Base-by-base conservation (phyloP, 2,113 vertebrate species). In the Bos taurus region DNA sequence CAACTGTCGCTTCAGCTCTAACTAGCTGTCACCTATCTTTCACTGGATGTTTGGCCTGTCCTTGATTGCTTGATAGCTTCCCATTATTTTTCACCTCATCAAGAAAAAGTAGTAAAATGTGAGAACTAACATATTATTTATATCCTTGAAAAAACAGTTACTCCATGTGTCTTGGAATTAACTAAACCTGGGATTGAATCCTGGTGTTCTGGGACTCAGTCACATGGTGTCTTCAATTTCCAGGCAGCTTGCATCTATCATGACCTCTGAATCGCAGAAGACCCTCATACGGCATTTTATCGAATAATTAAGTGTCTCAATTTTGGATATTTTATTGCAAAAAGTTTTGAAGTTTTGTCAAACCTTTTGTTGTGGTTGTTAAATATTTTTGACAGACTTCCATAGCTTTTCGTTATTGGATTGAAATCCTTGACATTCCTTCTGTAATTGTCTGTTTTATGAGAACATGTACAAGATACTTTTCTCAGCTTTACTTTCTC, bases 401-500 rank as follows among this genome's bases (percentile, higher is more conserved):
- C 43, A 91, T 92, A 36, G 77, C 71, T 52, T 92, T 90, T 46
- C 36, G 16, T 91, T 91, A 91, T 17, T 93, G 60, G 43, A 28
- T 43, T 82, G 57, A 93, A 95, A 94, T 95, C 28, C 26, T 60
- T 87, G 62, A 84, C 25, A 83, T 17, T 57, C 74, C 59, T 4
- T 95, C 48, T 43, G 26, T 77, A 90, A 91, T 91, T 91, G 85
- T 88, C 93, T 88, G n/a, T 93, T 96, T 96, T 91, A 91, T 88
- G 78, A 94, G 82, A 50, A 33, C 43, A 95, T 90, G 33, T 87
- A 90, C 19, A 92, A 96, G 56, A 9, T 84, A 88, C 40, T 81
- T 96, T 59, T 91, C 81, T 96, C 15, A 16, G 36, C 60, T 64
- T 97, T 64, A 71, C 46, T 95, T 85, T 91, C 71, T 91, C 67